Evolutionary conservation across 2,113 vertebrate genomes (phyloP), one percentile per base, ranked within the genome.

Genomic region (Oncorhynchus kisutch): DNA sequence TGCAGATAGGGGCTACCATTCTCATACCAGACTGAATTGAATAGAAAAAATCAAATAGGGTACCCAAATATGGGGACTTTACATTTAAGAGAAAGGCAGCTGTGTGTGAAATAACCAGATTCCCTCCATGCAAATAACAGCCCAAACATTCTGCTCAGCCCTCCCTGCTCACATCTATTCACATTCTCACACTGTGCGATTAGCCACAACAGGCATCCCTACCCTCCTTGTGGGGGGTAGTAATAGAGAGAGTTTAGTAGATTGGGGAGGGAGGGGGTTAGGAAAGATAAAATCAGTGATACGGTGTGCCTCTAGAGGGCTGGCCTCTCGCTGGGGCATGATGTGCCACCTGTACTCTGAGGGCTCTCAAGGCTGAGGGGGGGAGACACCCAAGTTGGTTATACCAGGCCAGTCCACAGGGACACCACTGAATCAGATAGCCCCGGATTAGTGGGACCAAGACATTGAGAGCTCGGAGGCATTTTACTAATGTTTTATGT

Each of bases 81-180:
- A 39, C 34, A 39, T 39, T 39, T 39, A 2, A 39, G 34, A 39
- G 34, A 8, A 79, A 87, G 81, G 89, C 90, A 79, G 90, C 84
- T 84, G 80, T 89, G 84, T 82, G 87, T 91, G 88, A 90, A 92
- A 87, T 86, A 90, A 88, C 83, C 91, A 89, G 78, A 86, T 89
- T 89, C 86, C 90, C 84, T 73, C 82, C 88, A 82, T 82, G 88
- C 79, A 88, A 90, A 88, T 90, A 87, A 88, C 88, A 81, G 88
- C 87, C 82, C 86, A 92, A 90, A 89, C 85, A 83, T 88, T 86
- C 82, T 27, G 88, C 34, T 39, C 39, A 8, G 6, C 24, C 20
- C 25, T 83, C 80, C 80, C 87, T 90, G 88, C 90, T 91, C 73
- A 59, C 86, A 90, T 86, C 88, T 86, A 86, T 79, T 39, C 27